Base-by-base conservation (phyloP, 2,113 vertebrate species). In the Talpa occidentalis region DNA sequence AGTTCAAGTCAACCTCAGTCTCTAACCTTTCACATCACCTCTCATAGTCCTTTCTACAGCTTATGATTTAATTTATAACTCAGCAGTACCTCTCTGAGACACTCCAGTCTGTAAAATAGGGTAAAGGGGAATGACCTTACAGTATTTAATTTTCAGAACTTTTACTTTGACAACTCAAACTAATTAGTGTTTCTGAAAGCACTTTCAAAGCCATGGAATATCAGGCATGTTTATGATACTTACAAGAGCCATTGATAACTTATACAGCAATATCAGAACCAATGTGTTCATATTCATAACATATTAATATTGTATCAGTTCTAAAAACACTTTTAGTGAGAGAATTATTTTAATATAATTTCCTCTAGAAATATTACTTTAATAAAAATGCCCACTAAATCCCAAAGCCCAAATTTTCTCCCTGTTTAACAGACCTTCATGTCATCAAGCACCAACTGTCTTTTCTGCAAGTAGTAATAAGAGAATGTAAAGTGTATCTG, bases 341-440 rank as follows among this genome's bases (percentile, higher is more conserved):
- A 77, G 49, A 88, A 90, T 77, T 56, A 82, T 73, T 86, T 88
- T 60, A 72, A 62, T 84, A 67, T 85, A 82, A 12, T 54, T 10
- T 26, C 10, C 4, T 76, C n/a, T 76, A 91, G 85, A 80, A 76
- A 54, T 93, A 73, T 22, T 73, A 78, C 88, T 94, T 95, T 83
- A 94, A 52, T 40, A 84, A 62, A 79, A 88, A 89, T 49, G 24
- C 10, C 72, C 40, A 81, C 14, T 85, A 89, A 67, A 66, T 1
- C n/a, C 12, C 11, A 73, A 85, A 67, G 49, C 12, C 72, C 24
- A 10, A 62, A 66, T 74, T 59, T 42, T 15, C 30, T 59, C 80
- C 30, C 30, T 83, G 64, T 79, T 84, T 49, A 56, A 88, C 2
- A 85, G 79, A 70, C 44, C 0, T 0, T 91, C 32, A 59, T 93